Evolutionary conservation across 2,113 vertebrate species (phyloP).

Genomic region (Vulpes ferrilata): DNA sequence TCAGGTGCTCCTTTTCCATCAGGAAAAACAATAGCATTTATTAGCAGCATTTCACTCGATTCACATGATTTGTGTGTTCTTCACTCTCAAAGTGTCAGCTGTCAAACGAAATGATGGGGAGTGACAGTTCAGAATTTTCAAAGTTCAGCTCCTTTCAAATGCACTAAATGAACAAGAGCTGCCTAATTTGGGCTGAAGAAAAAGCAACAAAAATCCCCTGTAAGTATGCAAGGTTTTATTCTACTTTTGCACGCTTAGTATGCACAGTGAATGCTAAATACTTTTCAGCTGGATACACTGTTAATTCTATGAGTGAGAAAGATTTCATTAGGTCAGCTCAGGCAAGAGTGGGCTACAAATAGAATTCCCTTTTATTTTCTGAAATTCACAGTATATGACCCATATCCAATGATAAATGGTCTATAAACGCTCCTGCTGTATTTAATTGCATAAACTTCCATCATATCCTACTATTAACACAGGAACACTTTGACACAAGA

Average conservation of each 20-base stretch:
- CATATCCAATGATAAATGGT: conserved; percentile 88
- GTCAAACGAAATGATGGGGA: conserved; percentile 85
- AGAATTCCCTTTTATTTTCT: conserved; percentile 88
- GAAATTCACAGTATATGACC: conserved; percentile 89
- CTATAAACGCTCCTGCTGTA: conserved; percentile 87
- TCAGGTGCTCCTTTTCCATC: conserved; percentile 67
- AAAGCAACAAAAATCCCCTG: conserved; percentile 86
- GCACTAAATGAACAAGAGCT: conserved; percentile 87
- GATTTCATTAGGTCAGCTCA: conserved; percentile 89
- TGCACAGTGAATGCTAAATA: conserved; percentile 85
- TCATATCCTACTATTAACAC: conserved; percentile 84
- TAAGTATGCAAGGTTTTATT: conserved; percentile 86
- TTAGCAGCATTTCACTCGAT: conserved; percentile 83
- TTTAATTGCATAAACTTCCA: conserved; percentile 89
- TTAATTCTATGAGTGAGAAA: conserved; percentile 88
- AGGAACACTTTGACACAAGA: conserved; percentile 82
- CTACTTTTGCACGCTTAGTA: conserved; percentile 85
- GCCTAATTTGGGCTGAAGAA: conserved; percentile 86
- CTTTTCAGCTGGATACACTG: conserved; percentile 86
- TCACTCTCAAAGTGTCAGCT: conserved; percentile 85
- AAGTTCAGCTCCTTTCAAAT: conserved; percentile 87
- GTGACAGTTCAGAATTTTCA: conserved; percentile 88
- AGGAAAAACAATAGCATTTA: conserved; percentile 83
- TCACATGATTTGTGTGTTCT: conserved; percentile 80
- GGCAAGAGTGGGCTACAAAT: conserved; percentile 88